Base-by-base conservation (phyloP, 30 jellyfish, hydroid and myxozoan genomes). In the Aurelia coerulea region DNA sequence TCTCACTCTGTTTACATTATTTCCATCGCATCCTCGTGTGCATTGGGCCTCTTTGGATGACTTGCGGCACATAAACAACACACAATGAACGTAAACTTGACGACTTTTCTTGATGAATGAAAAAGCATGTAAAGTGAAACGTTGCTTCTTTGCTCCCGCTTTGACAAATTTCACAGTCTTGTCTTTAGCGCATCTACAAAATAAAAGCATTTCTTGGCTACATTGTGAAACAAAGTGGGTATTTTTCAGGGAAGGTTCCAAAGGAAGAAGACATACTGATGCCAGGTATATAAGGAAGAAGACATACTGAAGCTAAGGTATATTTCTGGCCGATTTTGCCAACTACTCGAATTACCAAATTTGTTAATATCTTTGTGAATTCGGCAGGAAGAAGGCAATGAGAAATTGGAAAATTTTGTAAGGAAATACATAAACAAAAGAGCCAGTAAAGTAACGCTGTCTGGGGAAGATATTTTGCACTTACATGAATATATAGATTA, bases 11-110 rank as follows among this genome's bases (percentile, higher is more conserved):
- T 56, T 17, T 0, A 84, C 53, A 37, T 52, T 46, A 83, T 84
- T 60, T 17, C 93, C 83, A 19, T 62, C 52, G 62, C 93, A 84
- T 32, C 80, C 93, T 5, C 37, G 2, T 32, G 62, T 58, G 64
- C 93, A 84, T 14, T 66, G 63, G 18, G 54, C 19, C 23, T 72
- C 93, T 23, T 68, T 75, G n/a, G 93, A 84, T 49, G 88, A 34
- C 39, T 74, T 73, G 60, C 80, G 75, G 79, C 93, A 84, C 62
- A 84, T 35, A 46, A 84, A 62, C 37, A 64, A 0, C 33, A 54
- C 72, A 74, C 93, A 84, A 73, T 84, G 93, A 17, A 84, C 41
- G 76, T 18, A 84, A 32, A 84, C 88, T 23, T 68, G 53, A 10
- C 53, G 54, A 52, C 78, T 62, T 51, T 76, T 68, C 35, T 18